Evolutionary conservation across 2,888 invertebrate species (phyloP), one percentile per base, ranked within the genome.

Genomic region (Drosophila birchii): DNA sequence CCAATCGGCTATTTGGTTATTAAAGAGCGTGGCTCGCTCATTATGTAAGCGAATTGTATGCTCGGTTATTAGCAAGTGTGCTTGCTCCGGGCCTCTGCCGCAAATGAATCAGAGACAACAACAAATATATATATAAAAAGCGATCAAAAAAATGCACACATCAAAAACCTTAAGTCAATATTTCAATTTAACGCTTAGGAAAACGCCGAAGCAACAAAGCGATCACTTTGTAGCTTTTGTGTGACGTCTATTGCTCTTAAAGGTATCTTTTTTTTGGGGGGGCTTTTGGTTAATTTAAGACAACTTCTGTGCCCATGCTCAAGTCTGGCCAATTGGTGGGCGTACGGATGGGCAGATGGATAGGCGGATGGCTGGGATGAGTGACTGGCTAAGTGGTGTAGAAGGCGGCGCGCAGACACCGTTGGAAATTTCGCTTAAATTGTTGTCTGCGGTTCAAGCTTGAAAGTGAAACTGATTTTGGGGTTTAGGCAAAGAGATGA

Each of bases 161-260:
- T 32, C 20, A 64, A 44, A 51, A 66, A 75, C 26, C 84, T 67
- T 79, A 68, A 81, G 89, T 79, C 86, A 89, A 89, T 87, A 89
- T 85, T 80, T 85, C 74, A 89, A 85, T 87, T 89, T 86, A 88
- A 80, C 82, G 63, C 75, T 76, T 77, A 75, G 78, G 75, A 77
- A 80, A 85, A 73, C 53, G 70, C 53, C 44, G 44, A 56, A 64
- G 59, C 23, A 59, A 72, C 43, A 88, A 86, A 75, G 75, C 56
- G 61, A 72, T 43, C 77, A 80, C 78, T 80, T 77, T 86, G 81
- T 83, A 45, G 67, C 58, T 34, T 54, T 78, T 72, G 60, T 76
- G 73, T 78, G 79, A 77, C 81, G 79, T 81, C 67, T 72, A 78
- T 76, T 73, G 86, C 86, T 84, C 81, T 80, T 86, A 79, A 75